Conservation (phyloP, 2,797 vertebrate species). For the Okamejei kenojei region DNA sequence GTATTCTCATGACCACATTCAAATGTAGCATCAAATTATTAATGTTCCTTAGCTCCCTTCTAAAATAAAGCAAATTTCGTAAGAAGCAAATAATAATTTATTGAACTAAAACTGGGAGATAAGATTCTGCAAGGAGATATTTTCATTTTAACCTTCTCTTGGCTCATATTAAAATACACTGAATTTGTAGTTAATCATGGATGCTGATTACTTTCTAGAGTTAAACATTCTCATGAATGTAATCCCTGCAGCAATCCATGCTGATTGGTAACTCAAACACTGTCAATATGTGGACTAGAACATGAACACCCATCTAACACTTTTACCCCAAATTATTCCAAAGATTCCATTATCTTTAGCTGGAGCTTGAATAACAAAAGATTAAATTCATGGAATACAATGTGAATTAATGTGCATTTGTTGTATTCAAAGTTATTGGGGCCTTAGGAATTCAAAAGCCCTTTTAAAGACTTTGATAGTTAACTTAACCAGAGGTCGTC, state of each 20-base stretch:
- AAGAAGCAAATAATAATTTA: not conserved
- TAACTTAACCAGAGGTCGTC: not conserved
- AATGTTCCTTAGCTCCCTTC: too few relatives aligned
- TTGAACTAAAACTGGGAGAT: not conserved
- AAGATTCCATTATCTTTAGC: not conserved
- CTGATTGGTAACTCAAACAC: not conserved
- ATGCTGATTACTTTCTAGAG: not conserved
- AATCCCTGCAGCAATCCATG: not conserved
- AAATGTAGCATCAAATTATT: not conserved
- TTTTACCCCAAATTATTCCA: not conserved
- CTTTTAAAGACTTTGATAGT: not conserved
- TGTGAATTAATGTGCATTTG: not conserved
- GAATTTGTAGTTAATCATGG: not conserved
- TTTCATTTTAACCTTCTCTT: not conserved
- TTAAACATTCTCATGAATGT: not conserved
- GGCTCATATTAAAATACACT: not conserved
- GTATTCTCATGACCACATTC: not conserved
- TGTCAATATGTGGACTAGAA: not conserved
- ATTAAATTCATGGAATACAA: not conserved
- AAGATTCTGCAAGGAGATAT: not conserved
- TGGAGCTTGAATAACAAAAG: not conserved
- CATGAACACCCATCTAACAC: not conserved
- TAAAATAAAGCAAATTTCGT: not conserved
- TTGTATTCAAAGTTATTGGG: not conserved
- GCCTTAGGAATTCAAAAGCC: not conserved